phyloP scores from a whole-genome alignment of 2,888 invertebrate genomes.

The Zelleria hepariella region DNA sequence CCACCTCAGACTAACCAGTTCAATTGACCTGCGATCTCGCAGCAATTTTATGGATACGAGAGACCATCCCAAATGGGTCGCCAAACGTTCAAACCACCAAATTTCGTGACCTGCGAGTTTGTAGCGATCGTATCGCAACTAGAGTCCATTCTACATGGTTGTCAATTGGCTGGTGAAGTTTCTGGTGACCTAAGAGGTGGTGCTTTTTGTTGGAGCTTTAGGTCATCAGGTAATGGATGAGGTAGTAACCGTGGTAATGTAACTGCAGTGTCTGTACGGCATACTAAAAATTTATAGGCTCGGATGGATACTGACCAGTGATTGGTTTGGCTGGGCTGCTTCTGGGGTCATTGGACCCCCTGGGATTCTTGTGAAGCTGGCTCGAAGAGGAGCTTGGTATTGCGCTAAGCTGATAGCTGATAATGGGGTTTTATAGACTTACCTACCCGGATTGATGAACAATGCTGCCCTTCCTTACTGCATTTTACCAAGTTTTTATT shows the following conservation, averaged over 20 bases:
- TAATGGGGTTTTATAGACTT: too few relatives aligned
- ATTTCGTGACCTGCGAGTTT: too few relatives aligned
- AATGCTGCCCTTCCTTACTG: too few relatives aligned
- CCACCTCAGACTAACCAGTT: background rate
- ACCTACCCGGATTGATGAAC: too few relatives aligned
- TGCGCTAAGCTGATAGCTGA: too few relatives aligned
- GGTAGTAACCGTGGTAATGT: background rate
- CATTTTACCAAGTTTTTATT: too few relatives aligned
- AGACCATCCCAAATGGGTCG: background rate
- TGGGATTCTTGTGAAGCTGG: too few relatives aligned
- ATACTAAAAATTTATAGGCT: background rate
- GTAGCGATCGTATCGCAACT: too few relatives aligned
- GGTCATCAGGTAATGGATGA: background rate
- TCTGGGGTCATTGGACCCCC: background rate
- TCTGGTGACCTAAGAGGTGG: background rate
- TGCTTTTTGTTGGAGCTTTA: background rate
- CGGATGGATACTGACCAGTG: background rate
- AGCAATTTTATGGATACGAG: background rate
- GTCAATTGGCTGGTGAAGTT: too few relatives aligned
- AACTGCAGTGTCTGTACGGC: background rate
- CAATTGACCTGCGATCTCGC: background rate
- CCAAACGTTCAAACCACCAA: too few relatives aligned
- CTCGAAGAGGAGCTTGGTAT: too few relatives aligned
- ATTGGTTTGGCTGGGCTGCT: background rate
- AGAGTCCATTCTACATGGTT: too few relatives aligned